These are phyloP conservation scores for Hymenopus coronatus DNA, from an alignment of 2,888 invertebrate genomes.

Conservation along the genomic window DNA sequence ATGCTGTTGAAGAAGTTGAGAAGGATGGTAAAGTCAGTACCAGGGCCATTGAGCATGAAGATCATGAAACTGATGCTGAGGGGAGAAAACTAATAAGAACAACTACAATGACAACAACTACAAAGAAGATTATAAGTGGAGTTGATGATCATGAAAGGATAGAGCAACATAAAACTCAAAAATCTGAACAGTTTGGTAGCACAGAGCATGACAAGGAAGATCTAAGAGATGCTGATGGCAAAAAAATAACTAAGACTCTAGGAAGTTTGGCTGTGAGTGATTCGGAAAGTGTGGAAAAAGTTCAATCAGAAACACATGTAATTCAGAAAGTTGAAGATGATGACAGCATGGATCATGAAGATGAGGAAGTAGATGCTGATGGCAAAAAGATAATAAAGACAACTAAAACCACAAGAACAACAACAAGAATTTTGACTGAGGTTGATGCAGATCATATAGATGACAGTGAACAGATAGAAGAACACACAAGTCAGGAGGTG, in stretches of 20 bases:
- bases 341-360: background rate
- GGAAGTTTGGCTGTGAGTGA: background rate
- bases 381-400: background rate
- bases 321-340: constrained; percentile 9
- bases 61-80: background rate
- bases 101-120: too few species aligned
- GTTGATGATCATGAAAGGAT: too few species aligned
- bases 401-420: constrained; percentile 11
- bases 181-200: too few species aligned
- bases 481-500: constrained; percentile 3
- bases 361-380: background rate
- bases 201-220: too few species aligned
- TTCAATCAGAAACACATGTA: constrained; percentile 18
- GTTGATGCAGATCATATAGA: background rate
- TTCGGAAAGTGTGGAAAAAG: constrained; percentile 34
- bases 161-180: too few species aligned
- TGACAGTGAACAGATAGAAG: constrained; percentile 6
- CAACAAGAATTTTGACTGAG: background rate
- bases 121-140: too few species aligned
- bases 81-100: background rate
- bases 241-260: background rate
- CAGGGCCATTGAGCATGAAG: background rate
- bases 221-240: background rate
- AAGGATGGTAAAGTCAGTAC: constrained; percentile 11
- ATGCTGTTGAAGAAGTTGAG: background rate